Percentiles rank a stretch among this genome's conserved stretches.
Evolutionary conservation across 1,140 invertebrate species (phyloP).

Genomic region (Aplysia californica): DNA sequence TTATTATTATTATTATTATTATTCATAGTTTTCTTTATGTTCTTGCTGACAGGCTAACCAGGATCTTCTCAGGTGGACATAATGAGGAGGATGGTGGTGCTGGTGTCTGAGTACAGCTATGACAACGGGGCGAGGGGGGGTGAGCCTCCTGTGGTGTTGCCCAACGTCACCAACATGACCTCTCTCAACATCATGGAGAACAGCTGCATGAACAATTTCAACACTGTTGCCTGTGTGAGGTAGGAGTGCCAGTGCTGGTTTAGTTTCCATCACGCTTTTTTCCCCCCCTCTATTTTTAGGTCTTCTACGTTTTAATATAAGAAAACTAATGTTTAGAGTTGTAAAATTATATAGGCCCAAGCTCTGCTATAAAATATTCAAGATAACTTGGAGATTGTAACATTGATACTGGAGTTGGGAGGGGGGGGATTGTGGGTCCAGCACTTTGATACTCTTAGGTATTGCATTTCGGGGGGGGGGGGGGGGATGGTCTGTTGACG

Average conservation of each 20-base stretch:
- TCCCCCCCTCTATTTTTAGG: too few species aligned
- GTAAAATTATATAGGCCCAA: background rate
- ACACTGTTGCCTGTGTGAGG: constrained; percentile 23
- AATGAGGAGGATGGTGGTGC: too few species aligned
- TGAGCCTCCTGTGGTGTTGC: too few species aligned
- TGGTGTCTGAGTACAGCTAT: too few species aligned
- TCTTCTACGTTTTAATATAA: background rate
- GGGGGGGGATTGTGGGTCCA: too few species aligned
- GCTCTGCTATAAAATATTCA: background rate
- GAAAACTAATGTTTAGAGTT: background rate
- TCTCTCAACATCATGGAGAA: constrained; percentile 12
- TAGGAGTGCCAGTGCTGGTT: background rate
- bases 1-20: too few species aligned
- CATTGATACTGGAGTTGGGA: background rate
- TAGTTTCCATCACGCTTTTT: background rate
- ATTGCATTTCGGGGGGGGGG: too few species aligned
- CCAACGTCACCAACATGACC: constrained; percentile 18
- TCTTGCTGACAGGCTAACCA: too few species aligned
- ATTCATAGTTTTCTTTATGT: too few species aligned
- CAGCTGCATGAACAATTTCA: constrained; percentile 17
- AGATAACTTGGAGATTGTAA: background rate
- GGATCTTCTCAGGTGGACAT: too few species aligned
- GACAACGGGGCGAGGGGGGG: too few species aligned
- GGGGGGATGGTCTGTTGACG: too few species aligned
- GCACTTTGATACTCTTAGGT: background rate